These are phyloP conservation scores for Spisula solida DNA, from an alignment of 2,888 invertebrate species.

Conservation along the genomic window DNA sequence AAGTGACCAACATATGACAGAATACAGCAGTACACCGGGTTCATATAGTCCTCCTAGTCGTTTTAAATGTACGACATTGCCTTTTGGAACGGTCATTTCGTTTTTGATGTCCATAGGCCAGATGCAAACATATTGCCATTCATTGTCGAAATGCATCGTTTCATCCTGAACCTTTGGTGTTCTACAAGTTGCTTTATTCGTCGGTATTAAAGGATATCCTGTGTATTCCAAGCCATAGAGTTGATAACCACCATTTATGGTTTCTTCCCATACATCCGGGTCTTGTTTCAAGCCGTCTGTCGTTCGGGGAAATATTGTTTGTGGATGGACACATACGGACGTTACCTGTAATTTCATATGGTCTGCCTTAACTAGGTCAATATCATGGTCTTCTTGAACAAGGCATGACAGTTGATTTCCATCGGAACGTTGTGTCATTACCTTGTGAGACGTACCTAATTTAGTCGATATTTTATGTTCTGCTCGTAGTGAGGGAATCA, in stretches of 20 bases:
- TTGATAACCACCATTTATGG: background rate
- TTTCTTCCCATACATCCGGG: constrained; percentile 29
- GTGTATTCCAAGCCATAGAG: constrained; percentile 33
- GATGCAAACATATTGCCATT: constrained; percentile 5
- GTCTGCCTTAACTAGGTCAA: background rate
- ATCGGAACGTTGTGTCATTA: background rate
- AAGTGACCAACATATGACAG: background rate
- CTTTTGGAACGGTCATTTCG: background rate
- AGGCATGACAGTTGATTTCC: background rate
- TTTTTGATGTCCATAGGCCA: background rate
- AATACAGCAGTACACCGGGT: constrained; percentile 27
- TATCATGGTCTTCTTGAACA: background rate
- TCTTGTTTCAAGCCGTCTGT: constrained; percentile 19
- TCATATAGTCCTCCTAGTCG: constrained; percentile 15
- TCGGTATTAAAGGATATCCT: background rate
- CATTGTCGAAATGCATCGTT: background rate
- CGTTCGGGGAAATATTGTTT: constrained; percentile 3
- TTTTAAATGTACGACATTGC: background rate
- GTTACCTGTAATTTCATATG: background rate
- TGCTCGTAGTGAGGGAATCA: constrained; percentile 5
- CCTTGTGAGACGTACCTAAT: background rate
- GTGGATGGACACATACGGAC: constrained; percentile 16
- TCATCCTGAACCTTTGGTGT: background rate
- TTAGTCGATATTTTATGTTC: background rate
- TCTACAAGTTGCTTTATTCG: background rate